Evolutionary conservation across 1,140 invertebrate species (phyloP), one percentile per base, ranked within the genome.

Genomic region (Artemia franciscana): DNA sequence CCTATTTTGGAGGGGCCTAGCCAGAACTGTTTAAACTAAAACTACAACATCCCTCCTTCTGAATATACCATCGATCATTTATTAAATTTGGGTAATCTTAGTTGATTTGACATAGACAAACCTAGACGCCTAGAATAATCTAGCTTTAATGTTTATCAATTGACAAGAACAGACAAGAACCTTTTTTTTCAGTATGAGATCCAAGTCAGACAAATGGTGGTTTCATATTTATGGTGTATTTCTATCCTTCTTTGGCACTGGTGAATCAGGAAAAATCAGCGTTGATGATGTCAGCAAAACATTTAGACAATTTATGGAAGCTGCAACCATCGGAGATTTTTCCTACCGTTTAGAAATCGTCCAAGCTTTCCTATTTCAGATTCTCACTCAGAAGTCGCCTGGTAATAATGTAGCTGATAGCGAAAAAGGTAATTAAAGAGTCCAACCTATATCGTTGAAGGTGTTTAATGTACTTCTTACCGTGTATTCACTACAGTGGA

Each of bases 281-380:
- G 69, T 74, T 27, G 76, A 80, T 2, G 69, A 69, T 57, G 71
- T 72, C 30, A 61, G 64, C 5, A 59, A 61, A 57, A 65, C 64
- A 3, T 69, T 96, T 21, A 82, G 85, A 62, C 78, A 82, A 62
- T 94, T 94, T 69, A 82, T 98, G 70, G 88, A 90, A 68, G 80
- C 80, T 39, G 85, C 89, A 0, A 76, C 83, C 24, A 71, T 96
- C 2, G 89, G 84, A 0, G 89, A 96, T 71, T 98, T 84, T 69
- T 72, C 83, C 57, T 73, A 81, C 0, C 77, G 93, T 59, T 72
- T 97, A n/a, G 75, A 85, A 60, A 77, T 95, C 5, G 68, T 96
- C 0, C 78, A 80, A 58, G 77, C 81, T 0, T 88, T 91, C 69
- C 84, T 89, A 68, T 84, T 81, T 68, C 85, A 91, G 70, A 81